Percentiles rank a stretch among this genome's conserved stretches.
Evolutionary conservation across 2,888 invertebrate species (phyloP).

Genomic region (Barypeithes pellucidus): DNA sequence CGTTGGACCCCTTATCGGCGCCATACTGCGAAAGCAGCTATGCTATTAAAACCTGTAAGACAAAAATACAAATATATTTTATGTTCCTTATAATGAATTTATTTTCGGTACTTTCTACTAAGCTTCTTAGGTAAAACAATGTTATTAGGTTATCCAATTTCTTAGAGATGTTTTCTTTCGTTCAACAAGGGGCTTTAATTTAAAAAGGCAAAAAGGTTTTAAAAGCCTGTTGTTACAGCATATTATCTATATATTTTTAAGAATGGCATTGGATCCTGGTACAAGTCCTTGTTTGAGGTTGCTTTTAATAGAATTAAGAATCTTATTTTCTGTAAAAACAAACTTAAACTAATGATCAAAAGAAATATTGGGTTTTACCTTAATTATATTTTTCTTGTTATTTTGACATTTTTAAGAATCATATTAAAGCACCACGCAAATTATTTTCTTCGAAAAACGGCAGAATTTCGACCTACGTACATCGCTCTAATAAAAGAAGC

Average conservation of each 20-base stretch:
- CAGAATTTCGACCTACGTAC: slow-evolving; percentile 5
- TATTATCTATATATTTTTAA: slow-evolving; percentile 4
- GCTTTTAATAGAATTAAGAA: slow-evolving; percentile 11
- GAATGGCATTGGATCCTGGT: neutral
- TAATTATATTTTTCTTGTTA: slow-evolving; percentile 9
- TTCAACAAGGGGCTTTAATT: neutral
- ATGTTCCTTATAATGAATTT: neutral
- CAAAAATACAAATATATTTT: neutral
- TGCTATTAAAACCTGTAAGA: too few species aligned
- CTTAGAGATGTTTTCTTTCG: neutral
- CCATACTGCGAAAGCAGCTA: too few species aligned
- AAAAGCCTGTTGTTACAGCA: slow-evolving; percentile 5
- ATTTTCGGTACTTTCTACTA: neutral
- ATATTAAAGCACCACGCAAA: neutral
- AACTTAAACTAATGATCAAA: slow-evolving; percentile 21
- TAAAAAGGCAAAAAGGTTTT: neutral
- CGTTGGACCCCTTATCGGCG: too few species aligned
- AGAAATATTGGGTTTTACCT: slow-evolving; percentile 3
- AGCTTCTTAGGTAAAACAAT: neutral
- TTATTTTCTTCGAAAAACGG: neutral
- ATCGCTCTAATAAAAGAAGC: neutral
- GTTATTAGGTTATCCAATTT: neutral
- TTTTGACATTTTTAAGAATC: slow-evolving; percentile 9
- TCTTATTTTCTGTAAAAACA: neutral
- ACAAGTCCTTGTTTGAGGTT: slow-evolving; percentile 1